Base-by-base conservation (phyloP, 2,113 vertebrate species). In the Ceuthmochares aereus region DNA sequence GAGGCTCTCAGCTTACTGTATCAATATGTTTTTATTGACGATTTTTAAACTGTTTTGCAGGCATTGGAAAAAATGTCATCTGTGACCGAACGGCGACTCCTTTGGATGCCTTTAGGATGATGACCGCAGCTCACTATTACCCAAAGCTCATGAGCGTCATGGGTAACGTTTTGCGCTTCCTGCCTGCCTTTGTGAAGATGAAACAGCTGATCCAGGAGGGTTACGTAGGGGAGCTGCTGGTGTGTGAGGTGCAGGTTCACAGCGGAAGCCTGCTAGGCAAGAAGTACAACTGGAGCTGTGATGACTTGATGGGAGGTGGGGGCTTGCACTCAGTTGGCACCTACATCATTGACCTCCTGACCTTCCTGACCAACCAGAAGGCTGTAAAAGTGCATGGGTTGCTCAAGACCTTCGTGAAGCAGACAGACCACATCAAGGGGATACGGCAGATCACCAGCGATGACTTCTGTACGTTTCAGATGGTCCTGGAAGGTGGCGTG, bases 241-340 rank as follows among this genome's bases (percentile, higher is more conserved):
- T 99, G 88, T 99, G 99, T 1, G 99, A 99, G 97, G 99, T 99
- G 16, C 98, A 99, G 98, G 99, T 99, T n/a, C 99, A 99, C 87
- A 97, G 99, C 0, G 99, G 99, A 12, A 99, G 99, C 94, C 98
- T 99, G 40, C 98, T 99, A 84, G 99, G 99, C 68, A 99, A 99
- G 97, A 99, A 99, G 79, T 99, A 99, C 98, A 99, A 99, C 98
- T 99, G 99, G 99, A 99, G 99, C 97, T 99, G 99, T 0, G 99
- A 99, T 5, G 99, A 99, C 91, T 97, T 99, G 95, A 99, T 99
- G 99, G 99, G 99, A 12, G 99, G 99, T 0, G 99, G 99, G 4
- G 99, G 99, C 23, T 98, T 99, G 95, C 99, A 99, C 95, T 99
- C 99, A 0, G 99, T 99, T 8, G 99, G 99, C 89, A 99, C 99